Base-by-base conservation (phyloP, 1,140 invertebrate species). In the Littorina saxatilis region DNA sequence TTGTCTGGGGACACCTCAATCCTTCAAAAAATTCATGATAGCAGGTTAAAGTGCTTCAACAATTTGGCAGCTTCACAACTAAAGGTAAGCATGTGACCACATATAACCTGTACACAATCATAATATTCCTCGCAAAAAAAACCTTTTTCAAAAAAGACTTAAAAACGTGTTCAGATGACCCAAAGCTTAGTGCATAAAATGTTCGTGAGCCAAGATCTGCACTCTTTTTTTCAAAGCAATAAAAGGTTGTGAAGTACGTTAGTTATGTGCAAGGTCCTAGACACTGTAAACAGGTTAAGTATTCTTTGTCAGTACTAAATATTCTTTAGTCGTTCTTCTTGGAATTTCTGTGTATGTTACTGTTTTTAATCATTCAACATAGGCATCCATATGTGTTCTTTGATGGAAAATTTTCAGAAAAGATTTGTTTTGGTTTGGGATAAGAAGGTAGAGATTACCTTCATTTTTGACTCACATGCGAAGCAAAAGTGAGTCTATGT, bases 21-120 rank as follows among this genome's bases (percentile, higher is more conserved):
- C 43, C 86, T 93, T 27, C 87, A 92, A 77, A 58, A 88, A 74
- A 90, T 98, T 40, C 87, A 97, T 29, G 96, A 97, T 47, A 95
- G 96, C 88, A 92, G 96, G 74, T 91, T 97, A 4, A 96, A 96
- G 88, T 96, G 97, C 0, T 95, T 96, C 85, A 98, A 98, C 90
- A 98, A 98, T 92, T 94, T 98, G 93, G 96, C 97, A 7, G 96
- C 96, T 79, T 96, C 96, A 35, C 97, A 98, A 91, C 94, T 98
- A 55, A 97, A 97, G 93, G 95, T 91, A 81, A 37, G 17, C 23
- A 66, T 47, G 29, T 81, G 35, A 15, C 20, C 3, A 43, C 11
- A 11, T 40, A 40, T 20, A 5, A 15, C n/a, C 3, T n/a, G 39
- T 43, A n/a, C 27, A 27, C 39, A 23, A 20, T 5, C 9, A 9